Conservation (phyloP, 2,888 invertebrate genomes). For the Trisateles emortualis region DNA sequence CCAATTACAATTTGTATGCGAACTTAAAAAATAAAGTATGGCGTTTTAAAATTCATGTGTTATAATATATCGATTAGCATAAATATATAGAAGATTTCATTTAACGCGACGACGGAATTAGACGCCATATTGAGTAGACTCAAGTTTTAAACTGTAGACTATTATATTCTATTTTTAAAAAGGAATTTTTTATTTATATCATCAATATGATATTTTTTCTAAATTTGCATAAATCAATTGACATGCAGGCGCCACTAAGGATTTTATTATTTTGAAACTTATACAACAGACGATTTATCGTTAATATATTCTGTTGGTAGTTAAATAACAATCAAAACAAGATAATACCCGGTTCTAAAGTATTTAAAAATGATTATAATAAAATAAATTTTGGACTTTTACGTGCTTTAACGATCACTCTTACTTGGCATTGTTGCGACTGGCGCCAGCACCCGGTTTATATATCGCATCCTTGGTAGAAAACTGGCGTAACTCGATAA, state of each 20-base stretch:
- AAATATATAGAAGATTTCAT: conserved; percentile 19
- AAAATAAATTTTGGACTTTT: conserved; percentile 26
- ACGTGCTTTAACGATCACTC: conserved; percentile 31
- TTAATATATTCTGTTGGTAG: conserved; percentile 50
- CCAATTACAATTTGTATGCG: conserved; percentile 36
- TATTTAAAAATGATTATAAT: conserved; percentile 40
- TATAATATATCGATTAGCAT: conserved; percentile 33
- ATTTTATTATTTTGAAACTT: conserved; percentile 54
- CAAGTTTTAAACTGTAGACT: conserved; percentile 3
- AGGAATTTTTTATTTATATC: conserved; percentile 12
- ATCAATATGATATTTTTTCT: conserved; percentile 18
- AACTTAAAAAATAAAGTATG: conserved; percentile 25
- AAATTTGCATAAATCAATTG: conserved; percentile 51
- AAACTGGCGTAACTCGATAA: too few species aligned
- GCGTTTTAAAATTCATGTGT: conserved; percentile 28
- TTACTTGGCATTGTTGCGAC: conserved; percentile 31
- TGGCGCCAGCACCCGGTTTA: conserved; percentile 36
- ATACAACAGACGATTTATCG: conserved; percentile 62
- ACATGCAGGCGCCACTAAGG: conserved; percentile 66
- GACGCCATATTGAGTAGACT: neutral
- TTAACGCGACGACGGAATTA: conserved; percentile 11
- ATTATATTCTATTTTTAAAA: conserved; percentile 28
- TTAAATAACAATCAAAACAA: conserved; percentile 38
- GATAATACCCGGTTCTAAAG: conserved; percentile 23
- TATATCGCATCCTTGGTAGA: too few species aligned